Conservation (phyloP, 2,113 vertebrate species). For the Indri indri region DNA sequence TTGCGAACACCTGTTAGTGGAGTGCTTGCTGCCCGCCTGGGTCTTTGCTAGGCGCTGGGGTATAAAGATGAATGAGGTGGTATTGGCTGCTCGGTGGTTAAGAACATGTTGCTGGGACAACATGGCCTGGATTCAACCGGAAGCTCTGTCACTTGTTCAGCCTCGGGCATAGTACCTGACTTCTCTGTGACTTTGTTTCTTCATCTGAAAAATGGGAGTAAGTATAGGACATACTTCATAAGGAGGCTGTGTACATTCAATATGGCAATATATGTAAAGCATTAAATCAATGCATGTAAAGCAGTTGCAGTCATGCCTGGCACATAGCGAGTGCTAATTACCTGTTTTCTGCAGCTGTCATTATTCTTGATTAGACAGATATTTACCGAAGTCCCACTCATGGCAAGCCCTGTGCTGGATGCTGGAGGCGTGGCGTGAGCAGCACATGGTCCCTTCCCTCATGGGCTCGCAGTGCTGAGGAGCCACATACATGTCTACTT, state of each 20-base stretch:
- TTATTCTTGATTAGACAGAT: background rate
- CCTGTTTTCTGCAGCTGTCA: background rate
- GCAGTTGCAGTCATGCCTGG: background rate
- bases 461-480: background rate
- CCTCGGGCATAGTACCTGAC: background rate
- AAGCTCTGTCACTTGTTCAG: background rate
- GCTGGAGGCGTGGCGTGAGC: background rate
- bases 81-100: background rate
- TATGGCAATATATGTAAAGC: background rate
- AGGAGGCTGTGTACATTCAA: background rate
- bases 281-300: background rate
- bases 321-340: background rate
- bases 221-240: background rate
- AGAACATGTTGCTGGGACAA: background rate
- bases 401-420: background rate
- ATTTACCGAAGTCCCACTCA: background rate
- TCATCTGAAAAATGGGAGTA: background rate
- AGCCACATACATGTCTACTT: too few species aligned
- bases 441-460: background rate
- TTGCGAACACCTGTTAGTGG: background rate
- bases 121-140: background rate
- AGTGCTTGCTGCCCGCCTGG: background rate
- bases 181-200: background rate
- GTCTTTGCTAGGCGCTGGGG: background rate
- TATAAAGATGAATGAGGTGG: background rate